Percentiles rank a stretch among this genome's conserved stretches.
Conservation (phyloP, 1,140 invertebrate genomes). For the Megalopta genalis region DNA sequence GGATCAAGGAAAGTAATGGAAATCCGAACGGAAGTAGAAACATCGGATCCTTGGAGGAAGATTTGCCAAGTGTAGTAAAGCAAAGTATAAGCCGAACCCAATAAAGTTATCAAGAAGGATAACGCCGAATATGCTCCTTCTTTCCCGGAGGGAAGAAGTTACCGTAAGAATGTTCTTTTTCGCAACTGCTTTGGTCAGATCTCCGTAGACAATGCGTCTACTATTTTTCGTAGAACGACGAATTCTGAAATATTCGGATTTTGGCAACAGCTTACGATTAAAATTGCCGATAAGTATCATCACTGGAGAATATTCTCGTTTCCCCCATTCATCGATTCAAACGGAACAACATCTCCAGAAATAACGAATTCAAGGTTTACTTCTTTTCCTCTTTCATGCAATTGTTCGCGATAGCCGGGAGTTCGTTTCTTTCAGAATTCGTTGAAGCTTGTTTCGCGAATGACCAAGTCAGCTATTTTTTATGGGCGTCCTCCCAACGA, state of each 20-base stretch:
- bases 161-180: not conserved
- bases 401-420: not conserved
- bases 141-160: not conserved
- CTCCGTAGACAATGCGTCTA: no score
- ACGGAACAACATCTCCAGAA: not conserved
- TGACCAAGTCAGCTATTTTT: not conserved
- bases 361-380: not conserved
- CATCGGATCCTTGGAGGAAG: not conserved
- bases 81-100: not conserved
- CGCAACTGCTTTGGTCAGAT: not conserved
- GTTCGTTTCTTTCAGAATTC: not conserved
- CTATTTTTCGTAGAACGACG: no score
- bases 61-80: not conserved
- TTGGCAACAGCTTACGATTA: not conserved
- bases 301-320: no score
- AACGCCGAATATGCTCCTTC: not conserved
- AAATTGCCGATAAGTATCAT: no score
- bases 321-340: no score
- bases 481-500: not conserved
- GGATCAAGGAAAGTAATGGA: slow-evolving; percentile 14
- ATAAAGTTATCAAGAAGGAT: not conserved
- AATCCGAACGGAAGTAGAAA: not conserved
- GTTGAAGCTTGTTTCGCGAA: not conserved
- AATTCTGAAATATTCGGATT: no score
- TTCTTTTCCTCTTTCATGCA: not conserved